Conservation (phyloP, 1,140 invertebrate genomes). For the Macrocentrus cingulum region DNA sequence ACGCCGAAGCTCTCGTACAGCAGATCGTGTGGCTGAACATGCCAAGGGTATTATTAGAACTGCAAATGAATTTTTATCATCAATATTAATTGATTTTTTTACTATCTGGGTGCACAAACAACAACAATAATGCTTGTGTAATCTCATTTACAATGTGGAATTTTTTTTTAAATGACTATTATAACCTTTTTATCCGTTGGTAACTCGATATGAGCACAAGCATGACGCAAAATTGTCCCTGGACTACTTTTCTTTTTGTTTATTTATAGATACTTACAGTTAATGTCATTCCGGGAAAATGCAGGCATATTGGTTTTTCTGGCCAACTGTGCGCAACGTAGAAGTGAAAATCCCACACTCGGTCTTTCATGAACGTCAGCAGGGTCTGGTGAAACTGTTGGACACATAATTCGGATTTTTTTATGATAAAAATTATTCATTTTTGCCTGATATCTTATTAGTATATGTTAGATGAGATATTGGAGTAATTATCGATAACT, state of each 20-base stretch:
- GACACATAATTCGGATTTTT: no score
- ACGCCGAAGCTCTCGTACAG: constrained; percentile 79
- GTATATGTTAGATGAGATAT: no score
- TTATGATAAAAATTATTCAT: no score
- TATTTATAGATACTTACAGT: constrained; percentile 65
- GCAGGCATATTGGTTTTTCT: constrained; percentile 76
- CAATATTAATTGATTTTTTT: no score
- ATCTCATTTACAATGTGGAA: not conserved
- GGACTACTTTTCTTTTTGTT: no score
- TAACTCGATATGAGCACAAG: no score
- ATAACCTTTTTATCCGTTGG: not conserved
- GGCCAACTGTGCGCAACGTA: constrained; percentile 85
- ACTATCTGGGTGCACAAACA: no score
- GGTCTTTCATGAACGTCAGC: constrained; percentile 80
- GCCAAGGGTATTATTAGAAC: not conserved
- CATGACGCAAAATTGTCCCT: no score
- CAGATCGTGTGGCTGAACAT: constrained; percentile 70
- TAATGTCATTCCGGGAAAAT: constrained; percentile 82
- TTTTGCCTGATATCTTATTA: no score
- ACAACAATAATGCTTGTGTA: not conserved
- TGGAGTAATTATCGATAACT: no score
- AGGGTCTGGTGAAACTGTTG: constrained; percentile 86
- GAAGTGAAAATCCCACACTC: constrained; percentile 85
- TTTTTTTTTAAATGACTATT: not conserved
- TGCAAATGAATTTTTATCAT: not conserved